These are phyloP conservation scores for Drosophila sturtevanti DNA, from an alignment of 1,140 invertebrate genomes.

Conservation along the genomic window DNA sequence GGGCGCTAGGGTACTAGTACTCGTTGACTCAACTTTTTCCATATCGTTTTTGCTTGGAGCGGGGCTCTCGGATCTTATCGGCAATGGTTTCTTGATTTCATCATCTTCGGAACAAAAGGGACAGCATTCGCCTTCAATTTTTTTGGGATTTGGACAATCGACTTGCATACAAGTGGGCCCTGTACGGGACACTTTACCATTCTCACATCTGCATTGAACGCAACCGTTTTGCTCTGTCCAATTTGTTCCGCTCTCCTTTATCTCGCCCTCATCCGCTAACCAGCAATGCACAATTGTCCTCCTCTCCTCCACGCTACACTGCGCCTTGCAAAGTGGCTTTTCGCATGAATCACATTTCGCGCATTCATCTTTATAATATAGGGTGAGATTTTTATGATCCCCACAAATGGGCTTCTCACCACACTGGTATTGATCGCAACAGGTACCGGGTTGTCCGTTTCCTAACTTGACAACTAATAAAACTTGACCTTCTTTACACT, in stretches of 20 bases:
- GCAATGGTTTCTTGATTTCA: constrained; percentile 4
- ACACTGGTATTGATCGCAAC: constrained; percentile 60
- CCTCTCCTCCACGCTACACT: constrained; percentile 4
- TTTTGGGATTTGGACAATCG: constrained; percentile 41
- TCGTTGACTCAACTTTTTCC: no score
- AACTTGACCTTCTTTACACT: constrained; percentile 27
- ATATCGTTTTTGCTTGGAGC: no score
- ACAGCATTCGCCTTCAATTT: constrained; percentile 48
- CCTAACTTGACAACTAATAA: constrained; percentile 36
- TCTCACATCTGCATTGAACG: constrained; percentile 36
- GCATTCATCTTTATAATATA: constrained; percentile 49
- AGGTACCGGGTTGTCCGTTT: constrained; percentile 52
- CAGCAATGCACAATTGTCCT: constrained; percentile 29
- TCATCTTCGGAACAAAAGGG: constrained; percentile 32
- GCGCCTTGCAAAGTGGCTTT: background rate
- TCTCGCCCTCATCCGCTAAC: constrained; percentile 14
- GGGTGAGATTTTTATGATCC: background rate
- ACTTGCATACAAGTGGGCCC: constrained; percentile 11
- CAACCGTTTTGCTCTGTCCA: constrained; percentile 57
- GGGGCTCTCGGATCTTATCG: background rate
- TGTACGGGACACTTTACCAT: constrained; percentile 22
- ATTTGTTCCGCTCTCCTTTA: constrained; percentile 23
- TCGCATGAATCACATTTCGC: constrained; percentile 54
- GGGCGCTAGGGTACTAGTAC: no score
- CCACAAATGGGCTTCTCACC: constrained; percentile 35